Evolutionary conservation across 1,140 invertebrate species (phyloP).

Genomic region (Nephotettix cincticeps): DNA sequence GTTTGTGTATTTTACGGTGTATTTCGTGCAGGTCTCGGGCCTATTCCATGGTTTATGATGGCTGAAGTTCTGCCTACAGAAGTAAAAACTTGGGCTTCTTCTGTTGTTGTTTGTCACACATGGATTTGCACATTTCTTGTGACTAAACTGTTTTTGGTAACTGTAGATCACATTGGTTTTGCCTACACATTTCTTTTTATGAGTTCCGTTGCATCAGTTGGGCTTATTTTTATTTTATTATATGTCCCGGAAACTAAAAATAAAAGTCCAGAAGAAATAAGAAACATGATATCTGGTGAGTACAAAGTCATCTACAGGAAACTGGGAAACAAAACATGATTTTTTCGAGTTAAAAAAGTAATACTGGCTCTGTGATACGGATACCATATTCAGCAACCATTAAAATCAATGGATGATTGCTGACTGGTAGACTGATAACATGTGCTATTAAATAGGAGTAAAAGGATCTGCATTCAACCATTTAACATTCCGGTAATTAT

Average conservation of each 20-base stretch:
- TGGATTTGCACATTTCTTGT: constrained; percentile 55
- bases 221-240: constrained; percentile 68
- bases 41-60: constrained; percentile 71
- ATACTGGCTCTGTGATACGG: too few relatives aligned
- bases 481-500: too few relatives aligned
- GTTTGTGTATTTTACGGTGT: constrained; percentile 52
- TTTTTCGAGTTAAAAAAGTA: too few relatives aligned
- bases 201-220: constrained; percentile 66
- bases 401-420: too few relatives aligned
- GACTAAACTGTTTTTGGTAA: constrained; percentile 50
- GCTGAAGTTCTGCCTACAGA: constrained; percentile 65
- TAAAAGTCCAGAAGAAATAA: constrained; percentile 79
- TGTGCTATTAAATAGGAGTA: too few relatives aligned
- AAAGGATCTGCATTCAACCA: too few relatives aligned
- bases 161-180: constrained; percentile 59
- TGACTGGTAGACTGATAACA: too few relatives aligned
- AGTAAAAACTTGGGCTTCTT: constrained; percentile 58
- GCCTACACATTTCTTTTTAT: constrained; percentile 82
- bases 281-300: constrained; percentile 42
- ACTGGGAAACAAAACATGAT: too few relatives aligned
- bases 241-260: constrained; percentile 91
- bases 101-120: constrained; percentile 51
- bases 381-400: too few relatives aligned
- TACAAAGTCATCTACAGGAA: background rate
- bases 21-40: constrained; percentile 61